phyloP scores from a whole-genome alignment of 2,888 invertebrate genomes.

The Mythimna vitellina region DNA sequence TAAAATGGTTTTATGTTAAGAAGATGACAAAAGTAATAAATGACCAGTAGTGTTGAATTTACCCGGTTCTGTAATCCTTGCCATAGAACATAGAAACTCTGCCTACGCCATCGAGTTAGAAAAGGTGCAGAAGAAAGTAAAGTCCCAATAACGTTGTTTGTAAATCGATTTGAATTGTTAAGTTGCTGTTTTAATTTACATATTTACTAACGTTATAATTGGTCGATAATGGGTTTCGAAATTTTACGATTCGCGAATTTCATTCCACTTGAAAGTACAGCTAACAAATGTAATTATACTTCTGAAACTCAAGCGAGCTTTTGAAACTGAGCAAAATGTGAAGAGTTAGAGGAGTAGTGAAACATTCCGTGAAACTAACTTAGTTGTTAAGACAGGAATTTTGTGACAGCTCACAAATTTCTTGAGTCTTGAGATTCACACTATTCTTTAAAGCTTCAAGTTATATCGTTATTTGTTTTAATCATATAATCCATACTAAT shows the following conservation, averaged over 20 bases:
- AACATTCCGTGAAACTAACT: constrained; percentile 4
- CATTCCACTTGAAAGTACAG: background rate
- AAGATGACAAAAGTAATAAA: no score
- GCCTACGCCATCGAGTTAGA: background rate
- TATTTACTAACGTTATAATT: background rate
- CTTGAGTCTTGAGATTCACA: no score
- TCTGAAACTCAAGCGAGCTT: background rate
- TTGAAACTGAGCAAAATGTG: background rate
- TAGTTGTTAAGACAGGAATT: background rate
- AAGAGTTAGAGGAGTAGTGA: background rate
- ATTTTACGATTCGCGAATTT: background rate
- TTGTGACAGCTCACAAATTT: background rate
- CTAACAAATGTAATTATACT: background rate
- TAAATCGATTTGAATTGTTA: background rate
- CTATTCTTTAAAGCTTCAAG: no score
- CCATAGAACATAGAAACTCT: background rate
- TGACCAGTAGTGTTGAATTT: no score
- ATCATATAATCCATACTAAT: no score
- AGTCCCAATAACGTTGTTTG: background rate
- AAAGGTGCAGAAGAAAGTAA: background rate
- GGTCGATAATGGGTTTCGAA: background rate
- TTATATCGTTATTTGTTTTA: no score
- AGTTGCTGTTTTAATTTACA: no score
- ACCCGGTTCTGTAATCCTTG: background rate
- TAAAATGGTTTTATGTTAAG: no score